Conservation (phyloP, 2,113 vertebrate genomes). For the Gymnogyps californianus region DNA sequence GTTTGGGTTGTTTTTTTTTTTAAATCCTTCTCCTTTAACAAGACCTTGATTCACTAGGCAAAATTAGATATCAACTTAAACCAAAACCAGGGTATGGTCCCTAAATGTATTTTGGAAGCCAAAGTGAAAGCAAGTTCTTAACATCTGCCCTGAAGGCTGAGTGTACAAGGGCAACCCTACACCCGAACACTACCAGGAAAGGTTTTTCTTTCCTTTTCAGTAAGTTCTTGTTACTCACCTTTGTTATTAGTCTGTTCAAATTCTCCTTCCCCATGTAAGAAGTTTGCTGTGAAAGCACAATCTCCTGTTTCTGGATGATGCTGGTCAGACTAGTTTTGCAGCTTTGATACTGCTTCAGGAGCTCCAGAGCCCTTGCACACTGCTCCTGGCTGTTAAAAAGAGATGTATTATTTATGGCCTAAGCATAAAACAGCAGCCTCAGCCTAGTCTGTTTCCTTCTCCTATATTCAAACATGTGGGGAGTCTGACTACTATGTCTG, state of each 20-base stretch:
- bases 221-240: conserved; percentile 71
- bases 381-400: conserved; percentile 79
- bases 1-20: not conserved
- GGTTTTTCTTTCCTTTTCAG: not conserved
- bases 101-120: not conserved
- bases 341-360: conserved; percentile 88
- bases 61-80: not conserved
- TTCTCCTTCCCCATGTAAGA: conserved; percentile 95
- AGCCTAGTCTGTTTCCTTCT: not conserved
- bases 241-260: conserved; percentile 82
- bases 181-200: not conserved
- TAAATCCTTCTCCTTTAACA: not conserved
- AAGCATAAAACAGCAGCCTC: not conserved
- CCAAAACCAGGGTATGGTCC: not conserved
- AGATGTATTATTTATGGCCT: not conserved
- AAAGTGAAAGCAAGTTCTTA: not conserved
- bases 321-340: conserved; percentile 77
- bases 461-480: not conserved
- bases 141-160: not conserved
- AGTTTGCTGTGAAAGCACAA: conserved; percentile 76
- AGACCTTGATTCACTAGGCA: not conserved
- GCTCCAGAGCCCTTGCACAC: conserved; percentile 80
- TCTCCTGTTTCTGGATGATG: conserved; percentile 88
- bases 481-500: not conserved
- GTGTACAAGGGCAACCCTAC: not conserved